Percentiles rank a stretch among this genome's conserved stretches.
Conservation (phyloP, 2,797 vertebrate genomes). For the Lerista edwardsae region DNA sequence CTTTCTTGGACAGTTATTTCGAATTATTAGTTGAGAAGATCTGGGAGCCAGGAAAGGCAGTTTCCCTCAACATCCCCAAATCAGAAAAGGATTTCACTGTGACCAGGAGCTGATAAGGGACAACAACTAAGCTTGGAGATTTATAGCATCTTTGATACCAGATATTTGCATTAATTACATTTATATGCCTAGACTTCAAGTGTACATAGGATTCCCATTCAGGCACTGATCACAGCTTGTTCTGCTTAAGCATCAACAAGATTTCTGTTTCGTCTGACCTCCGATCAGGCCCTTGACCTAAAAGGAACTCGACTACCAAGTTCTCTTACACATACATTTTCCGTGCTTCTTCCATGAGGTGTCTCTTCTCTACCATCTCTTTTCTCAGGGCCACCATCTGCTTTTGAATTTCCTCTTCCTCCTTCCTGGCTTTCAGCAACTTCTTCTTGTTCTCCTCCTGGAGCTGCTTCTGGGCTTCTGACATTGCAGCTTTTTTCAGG, state of each 20-base stretch:
- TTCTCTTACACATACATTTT: slow-evolving; percentile 77
- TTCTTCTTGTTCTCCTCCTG: slow-evolving; percentile 79
- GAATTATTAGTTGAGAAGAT: not conserved
- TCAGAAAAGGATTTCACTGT: slow-evolving; percentile 4
- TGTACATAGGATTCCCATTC: not conserved
- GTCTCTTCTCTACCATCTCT: slow-evolving; percentile 84
- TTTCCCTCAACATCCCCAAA: not conserved
- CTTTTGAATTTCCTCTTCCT: slow-evolving; percentile 86
- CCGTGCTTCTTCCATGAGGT: slow-evolving; percentile 74
- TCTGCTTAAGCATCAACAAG: not conserved
- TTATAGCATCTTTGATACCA: slow-evolving; percentile 5
- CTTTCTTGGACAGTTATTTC: not conserved
- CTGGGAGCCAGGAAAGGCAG: not conserved
- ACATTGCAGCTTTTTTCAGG: slow-evolving; percentile 73
- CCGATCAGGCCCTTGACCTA: not conserved
- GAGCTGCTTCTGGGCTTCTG: slow-evolving; percentile 80
- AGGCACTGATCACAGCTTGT: not conserved
- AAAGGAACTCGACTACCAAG: not conserved
- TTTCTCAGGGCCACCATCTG: slow-evolving; percentile 88
- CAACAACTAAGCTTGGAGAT: not conserved
- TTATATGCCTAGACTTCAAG: not conserved
- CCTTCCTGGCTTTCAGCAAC: slow-evolving; percentile 78
- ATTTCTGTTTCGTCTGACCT: not conserved
- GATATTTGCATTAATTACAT: not conserved
- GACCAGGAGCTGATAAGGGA: not conserved